Percentiles rank a stretch among this genome's conserved stretches.
Evolutionary conservation across 2,113 vertebrate species (phyloP).

Genomic region (Atherinomorus stipes): DNA sequence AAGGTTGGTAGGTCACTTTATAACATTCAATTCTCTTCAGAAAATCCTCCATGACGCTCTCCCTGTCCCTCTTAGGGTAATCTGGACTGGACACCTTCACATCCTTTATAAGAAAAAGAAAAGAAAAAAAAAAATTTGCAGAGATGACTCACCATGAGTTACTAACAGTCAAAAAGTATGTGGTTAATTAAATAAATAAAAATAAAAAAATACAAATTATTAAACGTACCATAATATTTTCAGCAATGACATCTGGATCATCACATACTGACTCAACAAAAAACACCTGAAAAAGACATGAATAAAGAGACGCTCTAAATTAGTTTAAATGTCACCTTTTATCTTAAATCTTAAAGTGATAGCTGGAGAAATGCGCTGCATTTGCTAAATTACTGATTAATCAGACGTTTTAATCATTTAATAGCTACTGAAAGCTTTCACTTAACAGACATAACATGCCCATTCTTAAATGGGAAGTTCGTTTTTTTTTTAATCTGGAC

Average conservation of each 20-base stretch:
- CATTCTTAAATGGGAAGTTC: too few species aligned
- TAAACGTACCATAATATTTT: constrained; percentile 81
- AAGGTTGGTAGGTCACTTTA: constrained; percentile 93
- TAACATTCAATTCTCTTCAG: constrained; percentile 98
- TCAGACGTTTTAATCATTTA: too few species aligned
- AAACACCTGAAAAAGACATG: constrained; percentile 74
- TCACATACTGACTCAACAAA: constrained; percentile 84
- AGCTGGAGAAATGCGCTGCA: not conserved
- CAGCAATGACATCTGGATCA: constrained; percentile 84
- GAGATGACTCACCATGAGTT: not conserved
- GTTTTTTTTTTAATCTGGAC: too few species aligned
- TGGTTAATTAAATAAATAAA: not conserved
- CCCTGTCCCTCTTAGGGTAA: constrained; percentile 92
- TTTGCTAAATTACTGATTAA: too few species aligned
- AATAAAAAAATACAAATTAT: constrained; percentile 1
- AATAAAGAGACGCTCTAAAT: not conserved
- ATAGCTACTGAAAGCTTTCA: too few species aligned
- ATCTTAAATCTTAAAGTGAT: not conserved
- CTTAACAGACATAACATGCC: too few species aligned
- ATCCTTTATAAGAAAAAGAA: constrained; percentile 82
- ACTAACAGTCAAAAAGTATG: not conserved
- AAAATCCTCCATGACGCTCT: constrained; percentile 96
- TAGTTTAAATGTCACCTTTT: not conserved
- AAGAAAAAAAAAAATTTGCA: constrained; percentile 11
- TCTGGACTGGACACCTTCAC: constrained; percentile 98